Percentiles rank a stretch among this genome's conserved stretches.
These are phyloP conservation scores for Meteorus colon DNA, from an alignment of 2,888 invertebrate species.

Conservation along the genomic window DNA sequence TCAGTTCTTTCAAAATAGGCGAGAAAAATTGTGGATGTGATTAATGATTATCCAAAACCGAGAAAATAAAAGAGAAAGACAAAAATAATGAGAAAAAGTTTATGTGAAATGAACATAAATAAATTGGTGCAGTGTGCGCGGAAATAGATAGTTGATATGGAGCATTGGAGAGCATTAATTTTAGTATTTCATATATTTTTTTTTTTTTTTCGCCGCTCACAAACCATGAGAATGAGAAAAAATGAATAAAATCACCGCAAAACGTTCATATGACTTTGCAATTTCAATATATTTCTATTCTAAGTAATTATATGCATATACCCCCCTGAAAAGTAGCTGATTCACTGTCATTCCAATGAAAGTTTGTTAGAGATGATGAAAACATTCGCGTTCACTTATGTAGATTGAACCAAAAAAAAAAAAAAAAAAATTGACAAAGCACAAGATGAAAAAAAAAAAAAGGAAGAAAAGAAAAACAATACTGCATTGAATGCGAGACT, in stretches of 20 bases:
- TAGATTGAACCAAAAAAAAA: neutral
- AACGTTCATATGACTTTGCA: conserved; percentile 58
- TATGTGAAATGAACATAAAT: neutral
- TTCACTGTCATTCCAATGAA: conserved; percentile 47
- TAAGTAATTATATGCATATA: conserved; percentile 59
- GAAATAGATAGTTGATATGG: conserved; percentile 23
- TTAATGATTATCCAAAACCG: neutral
- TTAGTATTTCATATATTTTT: neutral
- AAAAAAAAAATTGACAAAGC: neutral
- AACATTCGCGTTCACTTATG: neutral
- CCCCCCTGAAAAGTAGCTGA: conserved; percentile 34
- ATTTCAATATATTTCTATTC: conserved; percentile 69
- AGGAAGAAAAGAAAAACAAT: neutral
- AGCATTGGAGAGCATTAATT: conserved; percentile 35
- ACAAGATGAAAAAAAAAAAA: neutral
- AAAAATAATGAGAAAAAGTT: neutral
- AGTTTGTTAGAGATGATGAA: conserved; percentile 34
- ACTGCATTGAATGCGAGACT: neutral
- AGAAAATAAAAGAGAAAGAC: neutral
- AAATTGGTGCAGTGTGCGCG: conserved; percentile 14
- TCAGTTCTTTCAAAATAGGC: neutral
- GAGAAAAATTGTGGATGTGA: conserved; percentile 2
- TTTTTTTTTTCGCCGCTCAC: conserved; percentile 36
- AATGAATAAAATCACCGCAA: conserved; percentile 20
- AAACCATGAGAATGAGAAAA: conserved; percentile 47